Conservation (phyloP, 2,888 invertebrate species). For the Eristalis intricaria region DNA sequence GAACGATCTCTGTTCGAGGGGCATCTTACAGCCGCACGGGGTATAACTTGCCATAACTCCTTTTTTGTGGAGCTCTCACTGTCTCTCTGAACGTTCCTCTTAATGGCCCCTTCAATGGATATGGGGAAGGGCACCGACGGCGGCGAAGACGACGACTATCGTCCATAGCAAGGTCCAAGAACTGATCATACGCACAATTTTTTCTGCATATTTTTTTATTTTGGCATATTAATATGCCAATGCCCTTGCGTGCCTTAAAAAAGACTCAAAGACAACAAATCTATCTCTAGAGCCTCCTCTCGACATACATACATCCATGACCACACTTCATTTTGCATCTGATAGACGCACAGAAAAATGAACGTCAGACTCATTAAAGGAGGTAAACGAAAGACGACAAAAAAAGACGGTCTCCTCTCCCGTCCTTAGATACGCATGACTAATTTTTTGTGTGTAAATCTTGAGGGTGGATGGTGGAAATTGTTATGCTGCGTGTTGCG, state of each 20-base stretch:
- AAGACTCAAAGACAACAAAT: constrained; percentile 2
- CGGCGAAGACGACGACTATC: neutral
- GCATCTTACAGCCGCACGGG: neutral
- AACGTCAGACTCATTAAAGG: constrained; percentile 30
- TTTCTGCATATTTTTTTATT: neutral
- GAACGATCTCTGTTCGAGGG: neutral
- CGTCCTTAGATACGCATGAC: neutral
- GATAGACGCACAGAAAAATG: constrained; percentile 7
- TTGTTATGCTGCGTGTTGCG: neutral
- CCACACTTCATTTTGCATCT: constrained; percentile 20
- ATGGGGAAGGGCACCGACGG: neutral
- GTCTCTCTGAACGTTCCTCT: neutral
- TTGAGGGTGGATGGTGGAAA: neutral
- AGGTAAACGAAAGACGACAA: neutral
- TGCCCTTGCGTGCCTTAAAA: neutral
- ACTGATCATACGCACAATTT: neutral
- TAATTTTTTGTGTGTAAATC: neutral
- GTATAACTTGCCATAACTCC: constrained; percentile 34
- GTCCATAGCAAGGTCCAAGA: neutral
- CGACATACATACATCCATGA: neutral
- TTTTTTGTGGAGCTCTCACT: constrained; percentile 1
- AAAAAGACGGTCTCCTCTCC: neutral
- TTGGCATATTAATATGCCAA: too few species aligned
- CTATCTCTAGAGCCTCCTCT: constrained; percentile 15
- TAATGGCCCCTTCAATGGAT: neutral